These are phyloP conservation scores for Hymenopus coronatus DNA, from an alignment of 2,888 invertebrate species.

Conservation along the genomic window DNA sequence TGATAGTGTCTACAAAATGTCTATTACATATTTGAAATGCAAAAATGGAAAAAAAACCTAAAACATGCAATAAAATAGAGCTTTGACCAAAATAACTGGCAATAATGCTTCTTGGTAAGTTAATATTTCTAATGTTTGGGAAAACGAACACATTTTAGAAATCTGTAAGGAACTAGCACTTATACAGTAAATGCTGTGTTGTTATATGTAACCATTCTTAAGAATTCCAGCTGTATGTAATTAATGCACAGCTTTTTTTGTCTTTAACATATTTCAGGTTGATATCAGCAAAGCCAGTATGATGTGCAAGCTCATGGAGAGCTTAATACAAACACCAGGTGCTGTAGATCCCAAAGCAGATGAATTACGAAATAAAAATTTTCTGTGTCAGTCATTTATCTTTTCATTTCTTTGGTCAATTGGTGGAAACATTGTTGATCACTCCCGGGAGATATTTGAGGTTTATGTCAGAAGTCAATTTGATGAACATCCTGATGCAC, in stretches of 20 bases:
- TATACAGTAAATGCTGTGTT: too few relatives aligned
- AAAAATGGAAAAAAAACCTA: too few relatives aligned
- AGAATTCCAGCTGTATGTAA: neutral
- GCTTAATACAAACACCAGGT: conserved; percentile 63
- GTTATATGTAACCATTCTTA: too few relatives aligned
- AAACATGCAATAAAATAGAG: too few relatives aligned
- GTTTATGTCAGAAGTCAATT: conserved; percentile 65
- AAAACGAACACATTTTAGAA: too few relatives aligned
- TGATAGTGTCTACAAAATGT: too few relatives aligned
- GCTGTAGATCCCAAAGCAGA: conserved; percentile 60
- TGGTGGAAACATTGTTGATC: conserved; percentile 78
- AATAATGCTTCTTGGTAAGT: too few relatives aligned
- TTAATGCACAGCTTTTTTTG: neutral
- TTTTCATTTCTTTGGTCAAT: conserved; percentile 83
- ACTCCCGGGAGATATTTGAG: conserved; percentile 68
- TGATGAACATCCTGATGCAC: conserved; percentile 66
- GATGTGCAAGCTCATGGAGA: conserved; percentile 69
- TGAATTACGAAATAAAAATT: conserved; percentile 53
- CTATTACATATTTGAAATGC: too few relatives aligned
- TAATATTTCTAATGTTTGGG: too few relatives aligned
- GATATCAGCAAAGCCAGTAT: conserved; percentile 78
- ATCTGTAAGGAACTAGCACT: too few relatives aligned
- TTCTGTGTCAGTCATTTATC: conserved; percentile 73
- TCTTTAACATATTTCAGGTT: conserved; percentile 53
- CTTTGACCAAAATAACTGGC: too few relatives aligned